Conservation (phyloP, 2,113 vertebrate species). For the Oryzias woworae region DNA sequence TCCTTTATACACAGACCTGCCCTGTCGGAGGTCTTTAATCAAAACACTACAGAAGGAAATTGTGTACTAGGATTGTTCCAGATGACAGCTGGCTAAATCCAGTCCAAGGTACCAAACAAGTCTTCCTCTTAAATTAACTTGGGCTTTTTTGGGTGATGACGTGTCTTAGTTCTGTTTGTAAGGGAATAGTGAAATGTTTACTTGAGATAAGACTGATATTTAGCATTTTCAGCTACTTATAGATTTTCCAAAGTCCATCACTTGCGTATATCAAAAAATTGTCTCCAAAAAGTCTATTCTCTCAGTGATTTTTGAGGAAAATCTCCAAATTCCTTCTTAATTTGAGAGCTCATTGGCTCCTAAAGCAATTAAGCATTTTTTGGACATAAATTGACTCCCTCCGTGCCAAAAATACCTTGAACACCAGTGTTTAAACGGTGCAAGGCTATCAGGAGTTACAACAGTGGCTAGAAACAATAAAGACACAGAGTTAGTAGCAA, state of each 20-base stretch:
- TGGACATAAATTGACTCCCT: too few species aligned
- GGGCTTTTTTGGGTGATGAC: not conserved
- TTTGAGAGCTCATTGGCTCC: not conserved
- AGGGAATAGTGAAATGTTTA: not conserved
- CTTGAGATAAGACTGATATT: too few species aligned
- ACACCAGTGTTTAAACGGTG: conserved; percentile 25
- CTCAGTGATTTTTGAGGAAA: not conserved
- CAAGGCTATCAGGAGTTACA: conserved; percentile 39
- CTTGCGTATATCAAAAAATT: too few species aligned
- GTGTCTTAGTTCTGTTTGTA: not conserved
- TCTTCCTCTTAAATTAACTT: not conserved
- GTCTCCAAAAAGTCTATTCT: too few species aligned
- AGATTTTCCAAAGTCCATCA: too few species aligned
- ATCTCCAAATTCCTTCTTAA: not conserved
- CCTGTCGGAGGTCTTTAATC: not conserved
- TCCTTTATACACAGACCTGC: not conserved
- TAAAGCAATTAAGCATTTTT: too few species aligned
- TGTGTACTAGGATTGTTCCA: not conserved
- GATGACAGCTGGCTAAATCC: conserved; percentile 5
- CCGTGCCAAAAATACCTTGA: not conserved
- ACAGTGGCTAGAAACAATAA: conserved; percentile 33
- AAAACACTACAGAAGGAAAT: not conserved
- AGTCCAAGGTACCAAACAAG: not conserved
- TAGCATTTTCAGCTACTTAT: too few species aligned
- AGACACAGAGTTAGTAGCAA: too few species aligned